A percentile compares a stretch with the other conserved stretches of the same genome.
Evolutionary conservation across 2,113 vertebrate species (phyloP).

Genomic region (Silurus asotus): DNA sequence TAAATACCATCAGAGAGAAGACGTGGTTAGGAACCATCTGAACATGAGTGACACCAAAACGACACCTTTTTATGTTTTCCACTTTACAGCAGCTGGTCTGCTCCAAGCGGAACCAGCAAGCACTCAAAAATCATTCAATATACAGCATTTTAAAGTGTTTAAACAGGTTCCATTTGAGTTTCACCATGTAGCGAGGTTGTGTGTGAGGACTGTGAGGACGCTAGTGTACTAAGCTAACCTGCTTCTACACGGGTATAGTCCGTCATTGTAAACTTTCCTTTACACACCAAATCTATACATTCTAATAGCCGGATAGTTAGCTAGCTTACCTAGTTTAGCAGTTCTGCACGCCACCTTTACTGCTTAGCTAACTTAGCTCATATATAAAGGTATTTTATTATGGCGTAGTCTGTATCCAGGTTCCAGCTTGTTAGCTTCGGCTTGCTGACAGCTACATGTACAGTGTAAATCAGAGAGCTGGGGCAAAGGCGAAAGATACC

Average conservation of each 20-base stretch:
- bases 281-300: not conserved
- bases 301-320: too few relatives aligned
- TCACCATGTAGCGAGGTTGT: not conserved
- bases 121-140: not conserved
- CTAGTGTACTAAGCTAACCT: not conserved
- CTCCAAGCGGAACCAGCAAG: not conserved
- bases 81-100: not conserved
- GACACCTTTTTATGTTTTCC: not conserved
- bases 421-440: not conserved
- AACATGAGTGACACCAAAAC: not conserved
- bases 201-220: not conserved
- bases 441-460: not conserved
- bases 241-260: not conserved
- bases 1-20: not conserved
- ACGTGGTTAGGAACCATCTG: not conserved
- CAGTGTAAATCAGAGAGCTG: not conserved
- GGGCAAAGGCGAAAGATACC: not conserved
- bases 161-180: not conserved
- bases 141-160: not conserved
- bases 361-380: conserved; percentile 10
- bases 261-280: not conserved
- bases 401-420: not conserved
- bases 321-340: not conserved
- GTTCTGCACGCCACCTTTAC: not conserved
- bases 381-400: not conserved